Evolutionary conservation across 2,888 invertebrate genomes (phyloP).

Genomic region (Candidula unifasciata): DNA sequence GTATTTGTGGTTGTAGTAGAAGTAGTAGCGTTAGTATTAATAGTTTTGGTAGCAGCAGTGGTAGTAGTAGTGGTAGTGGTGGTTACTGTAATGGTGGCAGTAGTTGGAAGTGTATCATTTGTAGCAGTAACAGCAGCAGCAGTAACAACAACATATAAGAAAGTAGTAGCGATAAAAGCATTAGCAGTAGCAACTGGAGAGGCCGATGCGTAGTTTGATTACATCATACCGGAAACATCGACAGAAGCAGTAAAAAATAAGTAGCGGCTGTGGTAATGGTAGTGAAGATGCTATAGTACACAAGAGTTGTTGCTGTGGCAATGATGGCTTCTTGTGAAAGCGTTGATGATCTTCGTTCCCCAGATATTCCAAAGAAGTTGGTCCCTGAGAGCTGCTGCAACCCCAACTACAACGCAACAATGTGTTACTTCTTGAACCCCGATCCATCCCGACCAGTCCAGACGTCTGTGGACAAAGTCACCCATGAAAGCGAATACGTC

Average conservation of each 20-base stretch:
- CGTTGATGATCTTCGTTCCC: neutral
- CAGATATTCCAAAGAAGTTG: neutral
- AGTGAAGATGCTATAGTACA: too few relatives aligned
- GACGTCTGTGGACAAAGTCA: neutral
- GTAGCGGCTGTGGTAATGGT: too few relatives aligned
- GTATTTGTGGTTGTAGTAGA: neutral
- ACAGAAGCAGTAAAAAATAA: too few relatives aligned
- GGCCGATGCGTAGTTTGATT: too few relatives aligned
- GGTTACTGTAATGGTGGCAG: neutral
- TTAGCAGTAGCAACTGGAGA: too few relatives aligned
- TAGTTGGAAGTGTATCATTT: neutral
- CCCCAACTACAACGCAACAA: neutral
- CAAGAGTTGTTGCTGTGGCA: too few relatives aligned
- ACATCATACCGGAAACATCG: too few relatives aligned
- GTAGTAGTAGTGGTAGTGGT: neutral
- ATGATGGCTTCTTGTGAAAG: too few relatives aligned
- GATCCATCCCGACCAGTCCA: neutral
- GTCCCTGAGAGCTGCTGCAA: constrained; percentile 28
- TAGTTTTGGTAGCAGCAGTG: neutral
- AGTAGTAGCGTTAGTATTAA: neutral
- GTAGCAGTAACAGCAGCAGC: neutral
- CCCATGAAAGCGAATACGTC: constrained; percentile 1
- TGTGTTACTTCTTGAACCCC: neutral
- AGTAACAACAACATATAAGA: neutral
- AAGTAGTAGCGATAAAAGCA: too few relatives aligned